Percentiles rank a stretch among this genome's conserved stretches.
Conservation (phyloP, 2,113 vertebrate species). For the Menura novaehollandiae region DNA sequence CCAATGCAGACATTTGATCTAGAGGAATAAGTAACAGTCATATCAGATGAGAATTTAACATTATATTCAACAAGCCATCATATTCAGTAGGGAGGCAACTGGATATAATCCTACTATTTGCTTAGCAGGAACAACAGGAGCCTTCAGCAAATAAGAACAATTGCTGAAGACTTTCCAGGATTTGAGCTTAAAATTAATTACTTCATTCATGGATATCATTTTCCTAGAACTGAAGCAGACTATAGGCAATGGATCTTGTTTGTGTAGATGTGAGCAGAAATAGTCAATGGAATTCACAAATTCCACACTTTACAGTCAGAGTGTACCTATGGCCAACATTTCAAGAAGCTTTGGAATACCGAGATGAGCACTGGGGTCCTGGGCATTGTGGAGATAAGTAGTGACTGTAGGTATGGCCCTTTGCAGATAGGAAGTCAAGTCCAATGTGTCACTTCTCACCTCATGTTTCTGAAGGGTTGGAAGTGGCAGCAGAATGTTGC, state of each 20-base stretch:
- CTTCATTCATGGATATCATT: not conserved
- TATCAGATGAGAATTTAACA: not conserved
- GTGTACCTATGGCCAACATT: not conserved
- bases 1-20: not conserved
- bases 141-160: not conserved
- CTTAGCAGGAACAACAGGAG: not conserved
- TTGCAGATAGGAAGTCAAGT: not conserved
- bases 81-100: not conserved
- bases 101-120: not conserved
- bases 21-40: not conserved
- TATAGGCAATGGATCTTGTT: not conserved
- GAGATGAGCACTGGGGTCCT: not conserved
- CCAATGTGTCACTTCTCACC: not conserved
- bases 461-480: conserved; percentile 25
- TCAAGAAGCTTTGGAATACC: not conserved
- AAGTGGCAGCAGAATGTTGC: conserved; percentile 53
- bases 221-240: not conserved
- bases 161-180: not conserved
- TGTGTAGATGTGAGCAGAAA: not conserved
- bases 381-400: not conserved
- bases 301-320: not conserved
- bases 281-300: not conserved
- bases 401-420: not conserved
- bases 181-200: not conserved
- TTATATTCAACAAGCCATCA: not conserved